Base-by-base conservation (phyloP, 2,113 vertebrate species). In the Catharus fuscescens region DNA sequence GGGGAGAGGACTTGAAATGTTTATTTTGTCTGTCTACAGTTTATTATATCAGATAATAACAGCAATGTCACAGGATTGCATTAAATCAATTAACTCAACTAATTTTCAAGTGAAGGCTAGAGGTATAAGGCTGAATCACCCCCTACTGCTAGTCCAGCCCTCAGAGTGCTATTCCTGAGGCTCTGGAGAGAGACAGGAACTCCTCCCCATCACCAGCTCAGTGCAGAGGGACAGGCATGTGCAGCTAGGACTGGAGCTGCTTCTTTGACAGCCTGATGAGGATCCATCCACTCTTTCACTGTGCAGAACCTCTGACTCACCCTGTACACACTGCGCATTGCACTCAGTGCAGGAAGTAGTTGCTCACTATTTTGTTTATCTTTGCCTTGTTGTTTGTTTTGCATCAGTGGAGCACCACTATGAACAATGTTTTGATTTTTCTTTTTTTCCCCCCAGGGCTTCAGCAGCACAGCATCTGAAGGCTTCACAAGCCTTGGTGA, bases 341-440 rank as follows among this genome's bases (percentile, higher is more conserved):
- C 0, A 2, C 34, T 84, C 1, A 3, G 21, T 26, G 66, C 47
- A 73, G 45, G n/a, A 92, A 92, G 67, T 50, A 69, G 59, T 59
- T 88, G 71, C 71, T 92, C 79, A 62, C 64, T 93, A 4, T 73
- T 95, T 86, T 92, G 53, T 91, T 89, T 91, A 81, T 73, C 65
- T 86, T 90, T 70, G 31, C 78, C 80, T 64, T 54, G 72, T 54
- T 74, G 77, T 47, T 95, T 92, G 84, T 87, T 94, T 94, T 95
- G 78, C 71, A 90, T 87, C 62, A 92, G 36, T 32, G 62, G 38
- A 93, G 52, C 47, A 50, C 56, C 48, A 73, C 79, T 92, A 66
- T 17, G 34, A 95, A 86, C 61, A 92, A 78, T 77, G 74, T 88
- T 93, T 93, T 93, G 59, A 86, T 93, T 93, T 96, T 92, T 65